phyloP scores from a whole-genome alignment of 2,888 invertebrate genomes.

The Cremastobaeus sp. region DNA sequence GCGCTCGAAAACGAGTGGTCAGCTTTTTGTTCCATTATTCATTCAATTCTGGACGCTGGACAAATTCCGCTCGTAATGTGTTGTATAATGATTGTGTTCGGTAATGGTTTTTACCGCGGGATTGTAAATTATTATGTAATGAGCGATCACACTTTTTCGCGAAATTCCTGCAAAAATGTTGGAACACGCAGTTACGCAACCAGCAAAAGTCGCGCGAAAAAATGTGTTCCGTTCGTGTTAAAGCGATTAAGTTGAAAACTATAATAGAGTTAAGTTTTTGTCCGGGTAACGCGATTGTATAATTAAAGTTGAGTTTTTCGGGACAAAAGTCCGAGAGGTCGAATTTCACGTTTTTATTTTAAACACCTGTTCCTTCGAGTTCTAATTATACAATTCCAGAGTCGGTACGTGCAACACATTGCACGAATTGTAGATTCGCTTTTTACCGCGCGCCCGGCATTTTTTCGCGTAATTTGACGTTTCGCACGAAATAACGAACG shows the following conservation, averaged over 20 bases:
- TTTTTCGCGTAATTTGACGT: conserved; percentile 12
- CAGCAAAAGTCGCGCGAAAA: conserved; percentile 15
- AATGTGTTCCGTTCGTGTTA: conserved; percentile 28
- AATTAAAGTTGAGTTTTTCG: conserved; percentile 8
- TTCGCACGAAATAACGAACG: conserved; percentile 19
- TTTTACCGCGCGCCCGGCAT: background rate
- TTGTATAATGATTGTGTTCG: conserved; percentile 51
- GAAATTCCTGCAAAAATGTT: conserved; percentile 28
- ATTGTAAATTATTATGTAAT: conserved; percentile 56
- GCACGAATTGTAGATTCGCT: conserved; percentile 17
- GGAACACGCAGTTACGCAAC: conserved; percentile 6
- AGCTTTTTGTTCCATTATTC: conserved; percentile 56
- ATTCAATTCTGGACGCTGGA: conserved; percentile 51
- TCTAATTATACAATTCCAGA: too few species aligned
- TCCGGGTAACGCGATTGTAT: background rate
- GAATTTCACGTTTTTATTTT: conserved; percentile 7
- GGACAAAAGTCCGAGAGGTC: background rate
- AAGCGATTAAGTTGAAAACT: conserved; percentile 34
- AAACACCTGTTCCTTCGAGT: conserved; percentile 23
- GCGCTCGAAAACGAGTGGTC: conserved; percentile 19
- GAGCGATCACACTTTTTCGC: conserved; percentile 47
- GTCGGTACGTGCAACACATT: too few species aligned
- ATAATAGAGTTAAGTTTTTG: conserved; percentile 21
- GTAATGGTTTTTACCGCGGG: conserved; percentile 34
- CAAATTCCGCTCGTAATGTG: conserved; percentile 56